Percentiles rank a stretch among this genome's conserved stretches.
phyloP scores from a whole-genome alignment of 2,888 invertebrate species.

The Eupithecia dodoneata region DNA sequence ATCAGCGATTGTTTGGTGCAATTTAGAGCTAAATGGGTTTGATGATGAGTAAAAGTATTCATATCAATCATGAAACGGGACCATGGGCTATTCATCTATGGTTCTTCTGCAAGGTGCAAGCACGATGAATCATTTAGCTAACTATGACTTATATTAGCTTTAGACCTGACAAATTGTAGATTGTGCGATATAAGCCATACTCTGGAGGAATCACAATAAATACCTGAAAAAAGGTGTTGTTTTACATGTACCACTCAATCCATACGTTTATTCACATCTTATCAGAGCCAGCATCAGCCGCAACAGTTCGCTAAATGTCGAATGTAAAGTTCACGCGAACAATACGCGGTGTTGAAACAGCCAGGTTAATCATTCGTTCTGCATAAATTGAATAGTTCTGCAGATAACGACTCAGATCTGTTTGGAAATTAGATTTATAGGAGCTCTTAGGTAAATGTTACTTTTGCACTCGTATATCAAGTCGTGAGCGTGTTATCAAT shows the following conservation, averaged over 20 bases:
- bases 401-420: slow-evolving; percentile 30
- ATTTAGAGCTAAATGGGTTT: slow-evolving; percentile 21
- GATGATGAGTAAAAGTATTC: slow-evolving; percentile 21
- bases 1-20: slow-evolving; percentile 24
- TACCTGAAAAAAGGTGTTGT: slow-evolving; percentile 16
- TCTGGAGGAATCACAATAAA: not conserved
- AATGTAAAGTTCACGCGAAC: slow-evolving; percentile 76
- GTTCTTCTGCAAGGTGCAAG: not conserved
- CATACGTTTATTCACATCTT: slow-evolving; percentile 44
- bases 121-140: not conserved
- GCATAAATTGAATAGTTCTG: slow-evolving; percentile 38
- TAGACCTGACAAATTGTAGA: not conserved
- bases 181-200: not conserved
- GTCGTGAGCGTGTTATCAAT: slow-evolving; percentile 10
- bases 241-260: slow-evolving; percentile 36
- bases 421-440: slow-evolving; percentile 29
- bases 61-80: slow-evolving; percentile 8
- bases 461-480: slow-evolving; percentile 2
- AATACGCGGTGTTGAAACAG: slow-evolving; percentile 68
- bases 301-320: slow-evolving; percentile 78
- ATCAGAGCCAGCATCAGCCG: slow-evolving; percentile 67
- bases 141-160: not conserved
- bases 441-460: slow-evolving; percentile 15
- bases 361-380: slow-evolving; percentile 46
- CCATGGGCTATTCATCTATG: not conserved